Conservation (phyloP, 2,888 invertebrate species). For the Acronicta aceris region DNA sequence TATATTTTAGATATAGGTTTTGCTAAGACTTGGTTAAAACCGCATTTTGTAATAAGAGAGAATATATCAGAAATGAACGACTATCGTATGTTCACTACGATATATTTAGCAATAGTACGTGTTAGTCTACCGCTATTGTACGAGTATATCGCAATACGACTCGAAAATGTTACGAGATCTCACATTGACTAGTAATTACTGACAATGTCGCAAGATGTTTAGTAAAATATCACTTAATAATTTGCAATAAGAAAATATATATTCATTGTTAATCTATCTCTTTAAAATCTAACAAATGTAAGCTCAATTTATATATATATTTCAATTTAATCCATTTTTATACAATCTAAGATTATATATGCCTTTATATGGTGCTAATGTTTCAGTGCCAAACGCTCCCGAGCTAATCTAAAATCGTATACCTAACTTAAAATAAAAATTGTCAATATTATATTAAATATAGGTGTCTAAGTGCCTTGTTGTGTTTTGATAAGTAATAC, state of each 20-base stretch:
- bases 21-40: too few species aligned
- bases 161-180: too few species aligned
- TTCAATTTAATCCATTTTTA: constrained; percentile 43
- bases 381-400: constrained; percentile 60
- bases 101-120: too few species aligned
- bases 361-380: constrained; percentile 54
- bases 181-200: neutral
- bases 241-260: constrained; percentile 25
- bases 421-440: constrained; percentile 47
- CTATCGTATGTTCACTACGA: too few species aligned
- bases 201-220: constrained; percentile 1
- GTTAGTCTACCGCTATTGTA: too few species aligned
- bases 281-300: constrained; percentile 28
- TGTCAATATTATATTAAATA: constrained; percentile 56
- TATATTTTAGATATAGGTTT: too few species aligned
- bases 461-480: constrained; percentile 77
- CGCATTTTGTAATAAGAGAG: too few species aligned
- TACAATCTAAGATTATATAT: constrained; percentile 49
- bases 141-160: too few species aligned
- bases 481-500: constrained; percentile 79
- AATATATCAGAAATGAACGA: too few species aligned
- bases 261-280: constrained; percentile 32
- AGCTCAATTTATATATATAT: constrained; percentile 52
- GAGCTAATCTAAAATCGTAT: constrained; percentile 51
- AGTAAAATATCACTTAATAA: constrained; percentile 12